These are phyloP conservation scores for Callithrix jacchus DNA, from an alignment of 2,113 vertebrate species.

Conservation along the genomic window DNA sequence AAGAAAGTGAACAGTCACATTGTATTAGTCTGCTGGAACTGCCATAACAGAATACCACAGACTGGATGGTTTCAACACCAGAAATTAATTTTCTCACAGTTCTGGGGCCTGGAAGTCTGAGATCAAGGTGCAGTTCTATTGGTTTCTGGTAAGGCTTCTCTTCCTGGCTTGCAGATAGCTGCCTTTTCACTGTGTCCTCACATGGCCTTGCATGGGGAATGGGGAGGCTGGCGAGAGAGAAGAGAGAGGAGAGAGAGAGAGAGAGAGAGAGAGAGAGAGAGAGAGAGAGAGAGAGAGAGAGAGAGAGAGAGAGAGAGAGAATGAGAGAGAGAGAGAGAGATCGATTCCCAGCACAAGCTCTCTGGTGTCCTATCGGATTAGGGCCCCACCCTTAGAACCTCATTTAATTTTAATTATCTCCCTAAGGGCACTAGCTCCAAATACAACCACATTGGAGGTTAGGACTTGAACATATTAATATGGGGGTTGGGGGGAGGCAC, in stretches of 20 bases:
- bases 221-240: too few relatives aligned
- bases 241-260: too few relatives aligned
- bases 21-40: background rate
- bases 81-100: background rate
- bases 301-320: too few relatives aligned
- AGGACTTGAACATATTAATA: background rate
- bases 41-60: background rate
- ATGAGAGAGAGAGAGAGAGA: too few relatives aligned
- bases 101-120: background rate
- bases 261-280: too few relatives aligned
- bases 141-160: background rate
- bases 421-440: background rate
- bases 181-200: background rate
- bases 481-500: fast-evolving
- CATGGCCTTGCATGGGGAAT: background rate
- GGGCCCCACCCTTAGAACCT: background rate
- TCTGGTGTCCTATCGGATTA: background rate
- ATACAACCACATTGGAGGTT: background rate
- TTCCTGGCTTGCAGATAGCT: background rate
- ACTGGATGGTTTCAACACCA: background rate
- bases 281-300: too few relatives aligned
- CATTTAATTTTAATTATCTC: background rate
- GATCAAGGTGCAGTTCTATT: background rate
- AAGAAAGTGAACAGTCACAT: background rate
- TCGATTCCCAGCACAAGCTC: too few relatives aligned